These are phyloP conservation scores for Pocillopora grandis DNA, from an alignment of 92 coral and sea anemone genomes.

Conservation along the genomic window DNA sequence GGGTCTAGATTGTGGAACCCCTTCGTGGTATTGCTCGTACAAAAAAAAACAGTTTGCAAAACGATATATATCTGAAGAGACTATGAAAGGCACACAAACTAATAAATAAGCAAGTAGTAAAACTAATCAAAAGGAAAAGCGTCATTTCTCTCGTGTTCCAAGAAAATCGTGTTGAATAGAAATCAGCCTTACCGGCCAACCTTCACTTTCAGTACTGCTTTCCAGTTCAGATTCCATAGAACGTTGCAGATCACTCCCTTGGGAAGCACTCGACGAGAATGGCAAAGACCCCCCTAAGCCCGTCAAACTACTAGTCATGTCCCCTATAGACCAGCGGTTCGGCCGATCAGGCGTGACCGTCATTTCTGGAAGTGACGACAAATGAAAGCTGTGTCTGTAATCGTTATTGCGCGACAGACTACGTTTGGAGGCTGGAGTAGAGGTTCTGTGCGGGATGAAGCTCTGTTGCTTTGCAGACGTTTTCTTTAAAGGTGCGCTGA, in stretches of 20 bases:
- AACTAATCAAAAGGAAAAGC: too few species aligned
- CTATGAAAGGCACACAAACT: too few species aligned
- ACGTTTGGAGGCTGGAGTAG: conserved; percentile 46
- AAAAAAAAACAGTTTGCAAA: too few species aligned
- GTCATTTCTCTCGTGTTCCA: too few species aligned
- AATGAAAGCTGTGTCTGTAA: conserved; percentile 33
- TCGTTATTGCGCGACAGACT: conserved; percentile 21
- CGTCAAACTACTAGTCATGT: background rate
- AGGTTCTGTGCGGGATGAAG: conserved; percentile 51
- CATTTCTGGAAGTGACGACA: conserved; percentile 67
- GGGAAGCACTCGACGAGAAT: conserved; percentile 19
- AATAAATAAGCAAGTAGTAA: too few species aligned
- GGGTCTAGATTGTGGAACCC: too few species aligned
- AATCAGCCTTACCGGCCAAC: conserved; percentile 18
- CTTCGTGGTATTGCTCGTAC: too few species aligned
- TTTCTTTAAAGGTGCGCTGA: conserved; percentile 2
- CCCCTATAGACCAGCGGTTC: conserved; percentile 45
- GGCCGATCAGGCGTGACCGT: conserved; percentile 24
- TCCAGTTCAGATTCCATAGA: conserved; percentile 36
- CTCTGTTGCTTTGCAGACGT: conserved; percentile 10
- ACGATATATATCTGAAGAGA: too few species aligned
- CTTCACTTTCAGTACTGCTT: conserved; percentile 30
- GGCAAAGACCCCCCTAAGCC: conserved; percentile 15
- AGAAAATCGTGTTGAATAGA: background rate
- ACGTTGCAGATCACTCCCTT: conserved; percentile 36